Evolutionary conservation across 2,113 vertebrate species (phyloP), one percentile per base, ranked within the genome.

Genomic region (Strigops habroptila): DNA sequence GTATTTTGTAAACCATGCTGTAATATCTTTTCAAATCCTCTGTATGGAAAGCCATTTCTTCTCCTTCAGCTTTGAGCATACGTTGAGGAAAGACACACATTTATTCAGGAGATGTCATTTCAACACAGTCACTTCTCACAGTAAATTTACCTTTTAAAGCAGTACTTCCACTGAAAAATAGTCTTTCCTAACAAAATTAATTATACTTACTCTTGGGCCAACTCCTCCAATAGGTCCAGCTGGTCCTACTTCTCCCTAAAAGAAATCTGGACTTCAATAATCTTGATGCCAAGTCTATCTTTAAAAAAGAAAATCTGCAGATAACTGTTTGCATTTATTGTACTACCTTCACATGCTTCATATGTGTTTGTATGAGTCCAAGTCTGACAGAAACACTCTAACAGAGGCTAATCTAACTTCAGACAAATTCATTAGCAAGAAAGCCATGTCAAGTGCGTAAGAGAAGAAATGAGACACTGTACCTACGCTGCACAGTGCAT

Each of bases 201-300:
- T 84, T 46, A 73, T 91, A 98, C 99, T 97, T 98, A 99, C 99
- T 96, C 94, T 97, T 82, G 98, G 98, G 80, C 99, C 99, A 1
- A 97, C 64, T 67, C 95, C 98, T 95, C 99, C 99, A 91, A 96
- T 93, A 79, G 98, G 98, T 96, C 99, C 99, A 59, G 96, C 31
- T 82, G 98, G 98, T 97, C 99, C 99, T 97, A 99, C 98, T 94
- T 99, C 99, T 86, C 99, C 99, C 99, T 99, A 97, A 95, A 97
- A 91, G 86, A 95, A 87, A 97, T 65, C 14, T 95, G n/a, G 70
- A 75, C 9, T 81, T 86, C 37, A 68, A 8, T 68, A 35, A 57
- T 5, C 39, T 88, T 52, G 35, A 88, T 27, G 19, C 6, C 33
- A 63, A 67, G 6, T 22, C 14, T 65, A 78, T 12, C 52, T 82